Evolutionary conservation across 1,140 invertebrate species (phyloP).

Genomic region (Drosophila quadrilineata): DNA sequence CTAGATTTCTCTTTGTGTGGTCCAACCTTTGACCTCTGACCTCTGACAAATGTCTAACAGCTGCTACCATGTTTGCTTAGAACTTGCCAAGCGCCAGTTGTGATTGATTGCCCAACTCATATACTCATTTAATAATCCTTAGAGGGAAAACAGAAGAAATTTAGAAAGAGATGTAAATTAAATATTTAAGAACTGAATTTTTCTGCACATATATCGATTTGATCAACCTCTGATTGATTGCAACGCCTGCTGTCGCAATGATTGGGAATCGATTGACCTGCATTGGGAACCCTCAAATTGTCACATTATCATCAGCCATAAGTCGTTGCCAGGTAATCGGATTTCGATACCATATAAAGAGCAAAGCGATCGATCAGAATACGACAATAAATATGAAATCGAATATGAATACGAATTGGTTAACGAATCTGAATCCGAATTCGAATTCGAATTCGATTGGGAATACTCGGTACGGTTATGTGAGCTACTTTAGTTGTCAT

Average conservation of each 20-base stretch:
- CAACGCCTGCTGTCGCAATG: background rate
- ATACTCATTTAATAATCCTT: too few relatives aligned
- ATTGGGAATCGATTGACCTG: constrained; percentile 9
- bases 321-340: constrained; percentile 38
- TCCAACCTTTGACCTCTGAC: constrained; percentile 53
- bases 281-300: background rate
- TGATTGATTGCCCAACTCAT: constrained; percentile 57
- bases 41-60: constrained; percentile 72
- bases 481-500: constrained; percentile 77
- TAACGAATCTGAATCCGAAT: background rate
- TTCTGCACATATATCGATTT: background rate
- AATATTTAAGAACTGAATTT: background rate
- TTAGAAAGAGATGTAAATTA: background rate
- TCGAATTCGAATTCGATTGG: background rate
- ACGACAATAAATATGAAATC: constrained; percentile 14
- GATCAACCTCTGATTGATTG: background rate
- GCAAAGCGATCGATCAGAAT: constrained; percentile 33
- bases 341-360: constrained; percentile 64
- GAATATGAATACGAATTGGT: background rate
- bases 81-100: constrained; percentile 56
- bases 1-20: constrained; percentile 45
- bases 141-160: background rate
- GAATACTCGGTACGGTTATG: constrained; percentile 58
- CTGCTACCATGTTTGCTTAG: constrained; percentile 30
- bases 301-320: constrained; percentile 19